Evolutionary conservation across 2,113 vertebrate genomes (phyloP).

Genomic region (Eolophus roseicapilla): DNA sequence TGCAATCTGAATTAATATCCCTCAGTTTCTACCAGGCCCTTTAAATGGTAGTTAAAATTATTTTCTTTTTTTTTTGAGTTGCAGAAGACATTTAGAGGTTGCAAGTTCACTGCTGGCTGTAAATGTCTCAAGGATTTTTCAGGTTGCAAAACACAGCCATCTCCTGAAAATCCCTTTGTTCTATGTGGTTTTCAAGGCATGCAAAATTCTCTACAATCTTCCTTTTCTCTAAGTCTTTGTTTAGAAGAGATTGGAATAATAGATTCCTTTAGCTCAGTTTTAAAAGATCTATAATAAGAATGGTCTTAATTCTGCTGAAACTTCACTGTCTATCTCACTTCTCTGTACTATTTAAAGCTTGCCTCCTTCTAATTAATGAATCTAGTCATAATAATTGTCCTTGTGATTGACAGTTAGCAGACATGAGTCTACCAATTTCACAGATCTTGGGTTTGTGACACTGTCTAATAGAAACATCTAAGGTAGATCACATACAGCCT

Average conservation of each 20-base stretch:
- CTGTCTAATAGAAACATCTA: neutral
- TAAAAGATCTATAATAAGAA: neutral
- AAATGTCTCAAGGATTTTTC: constrained; percentile 10
- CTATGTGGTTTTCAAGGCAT: constrained; percentile 19
- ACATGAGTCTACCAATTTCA: neutral
- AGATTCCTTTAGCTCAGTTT: constrained; percentile 30
- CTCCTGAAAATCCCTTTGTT: neutral
- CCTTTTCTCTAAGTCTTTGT: constrained; percentile 9
- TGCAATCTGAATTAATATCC: constrained; percentile 13
- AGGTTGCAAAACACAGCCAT: neutral
- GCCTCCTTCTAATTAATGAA: neutral
- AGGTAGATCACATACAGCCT: fast-evolving
- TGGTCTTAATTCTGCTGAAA: neutral
- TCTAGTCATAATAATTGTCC: neutral
- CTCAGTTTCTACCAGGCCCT: neutral
- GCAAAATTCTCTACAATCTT: constrained; percentile 34
- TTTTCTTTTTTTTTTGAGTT: neutral
- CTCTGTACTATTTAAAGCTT: neutral
- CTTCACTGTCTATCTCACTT: neutral
- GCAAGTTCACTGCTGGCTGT: neutral
- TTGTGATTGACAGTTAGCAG: neutral
- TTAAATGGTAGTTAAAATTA: constrained; percentile 15
- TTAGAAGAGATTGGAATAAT: neutral
- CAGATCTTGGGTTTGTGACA: neutral
- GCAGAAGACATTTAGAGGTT: neutral